Conservation (phyloP, 2,797 vertebrate species). For the Amazona ochrocephala region DNA sequence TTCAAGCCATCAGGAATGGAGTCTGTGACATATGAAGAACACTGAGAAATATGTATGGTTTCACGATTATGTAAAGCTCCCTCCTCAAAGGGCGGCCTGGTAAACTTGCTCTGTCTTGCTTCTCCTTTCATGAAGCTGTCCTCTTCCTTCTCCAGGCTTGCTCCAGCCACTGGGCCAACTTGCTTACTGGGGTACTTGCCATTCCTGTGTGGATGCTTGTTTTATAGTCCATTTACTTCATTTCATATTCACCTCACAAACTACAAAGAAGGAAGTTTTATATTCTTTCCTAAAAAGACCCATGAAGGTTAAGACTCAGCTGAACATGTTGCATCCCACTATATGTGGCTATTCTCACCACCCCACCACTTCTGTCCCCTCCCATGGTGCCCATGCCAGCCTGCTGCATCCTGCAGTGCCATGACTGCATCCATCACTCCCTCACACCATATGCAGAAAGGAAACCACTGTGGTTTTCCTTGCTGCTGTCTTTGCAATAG, state of each 20-base stretch:
- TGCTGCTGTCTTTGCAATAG: not conserved
- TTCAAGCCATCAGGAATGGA: not conserved
- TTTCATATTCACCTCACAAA: not conserved
- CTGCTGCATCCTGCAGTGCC: not conserved
- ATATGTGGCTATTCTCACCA: not conserved
- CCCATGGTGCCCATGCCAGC: not conserved
- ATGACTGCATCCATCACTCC: not conserved
- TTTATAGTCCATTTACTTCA: not conserved
- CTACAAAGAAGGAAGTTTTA: not conserved
- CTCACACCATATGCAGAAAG: not conserved
- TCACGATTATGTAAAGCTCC: not conserved
- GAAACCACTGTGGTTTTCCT: not conserved
- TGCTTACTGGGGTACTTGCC: not conserved
- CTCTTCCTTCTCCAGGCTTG: not conserved
- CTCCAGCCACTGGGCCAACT: not conserved
- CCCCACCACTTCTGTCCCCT: not conserved
- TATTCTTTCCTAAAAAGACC: not conserved
- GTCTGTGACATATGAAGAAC: not conserved
- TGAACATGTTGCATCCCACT: fast-evolving
- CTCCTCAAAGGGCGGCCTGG: not conserved
- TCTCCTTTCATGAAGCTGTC: not conserved
- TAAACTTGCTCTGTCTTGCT: not conserved
- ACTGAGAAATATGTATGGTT: not conserved
- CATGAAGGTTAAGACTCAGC: not conserved
- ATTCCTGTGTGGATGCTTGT: not conserved